Evolutionary conservation across 2,797 vertebrate genomes (phyloP).

Genomic region (Picus viridis): DNA sequence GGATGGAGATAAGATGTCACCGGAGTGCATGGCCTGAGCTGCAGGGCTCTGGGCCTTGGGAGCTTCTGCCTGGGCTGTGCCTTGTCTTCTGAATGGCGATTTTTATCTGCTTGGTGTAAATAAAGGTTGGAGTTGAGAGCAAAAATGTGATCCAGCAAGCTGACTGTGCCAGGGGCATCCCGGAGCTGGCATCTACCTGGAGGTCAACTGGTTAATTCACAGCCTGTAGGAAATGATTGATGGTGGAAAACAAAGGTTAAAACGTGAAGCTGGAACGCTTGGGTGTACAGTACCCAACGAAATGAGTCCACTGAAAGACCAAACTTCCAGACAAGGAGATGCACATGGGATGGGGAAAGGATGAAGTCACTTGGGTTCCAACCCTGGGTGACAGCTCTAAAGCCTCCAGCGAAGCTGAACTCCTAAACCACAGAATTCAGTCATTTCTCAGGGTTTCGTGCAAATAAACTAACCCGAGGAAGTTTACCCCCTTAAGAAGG

Average conservation of each 20-base stretch:
- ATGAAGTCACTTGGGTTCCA: not conserved
- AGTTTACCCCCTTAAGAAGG: no score
- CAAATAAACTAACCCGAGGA: no score
- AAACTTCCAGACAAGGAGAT: not conserved
- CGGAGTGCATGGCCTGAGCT: not conserved
- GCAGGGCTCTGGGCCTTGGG: no score
- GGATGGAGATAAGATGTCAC: not conserved
- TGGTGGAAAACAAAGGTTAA: not conserved
- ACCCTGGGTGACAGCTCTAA: not conserved
- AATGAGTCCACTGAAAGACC: not conserved
- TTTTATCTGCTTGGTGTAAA: not conserved
- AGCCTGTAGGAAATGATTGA: not conserved
- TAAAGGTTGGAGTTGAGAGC: not conserved
- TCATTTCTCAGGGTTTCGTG: not conserved
- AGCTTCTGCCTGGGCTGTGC: not conserved
- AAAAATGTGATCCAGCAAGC: not conserved
- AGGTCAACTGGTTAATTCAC: not conserved
- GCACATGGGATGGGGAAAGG: not conserved
- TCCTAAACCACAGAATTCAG: not conserved
- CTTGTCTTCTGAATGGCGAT: no score
- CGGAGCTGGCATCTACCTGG: not conserved
- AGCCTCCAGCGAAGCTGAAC: not conserved
- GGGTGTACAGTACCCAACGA: fast-evolving
- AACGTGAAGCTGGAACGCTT: fast-evolving
- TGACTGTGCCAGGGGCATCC: not conserved